phyloP scores from a whole-genome alignment of 2,113 vertebrate genomes.

The Noturus placidus region DNA sequence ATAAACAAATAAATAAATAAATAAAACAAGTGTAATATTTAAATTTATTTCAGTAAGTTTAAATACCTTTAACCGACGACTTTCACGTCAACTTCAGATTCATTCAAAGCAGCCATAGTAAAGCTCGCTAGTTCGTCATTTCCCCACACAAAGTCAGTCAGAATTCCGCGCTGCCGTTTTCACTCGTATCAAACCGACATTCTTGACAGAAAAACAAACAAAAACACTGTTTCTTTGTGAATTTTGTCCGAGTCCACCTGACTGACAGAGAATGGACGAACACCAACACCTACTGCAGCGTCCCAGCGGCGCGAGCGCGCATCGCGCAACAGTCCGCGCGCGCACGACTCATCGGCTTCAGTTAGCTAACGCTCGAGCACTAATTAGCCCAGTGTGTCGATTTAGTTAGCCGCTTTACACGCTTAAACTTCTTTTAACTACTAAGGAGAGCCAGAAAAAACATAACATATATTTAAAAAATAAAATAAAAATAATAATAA shows the following conservation, averaged over 20 bases:
- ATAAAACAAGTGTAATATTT: not conserved
- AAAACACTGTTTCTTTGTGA: rapidly evolving
- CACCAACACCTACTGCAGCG: not conserved
- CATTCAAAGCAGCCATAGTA: not conserved
- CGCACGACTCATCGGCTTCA: not conserved
- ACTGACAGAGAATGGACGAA: not conserved
- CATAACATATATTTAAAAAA: too few relatives aligned
- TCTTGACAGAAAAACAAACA: not conserved
- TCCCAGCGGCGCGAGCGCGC: not conserved
- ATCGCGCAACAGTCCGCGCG: not conserved
- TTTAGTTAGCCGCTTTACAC: not conserved
- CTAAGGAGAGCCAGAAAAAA: not conserved
- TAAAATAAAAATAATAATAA: too few relatives aligned
- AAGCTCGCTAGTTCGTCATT: not conserved
- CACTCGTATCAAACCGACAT: not conserved
- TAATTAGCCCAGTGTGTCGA: not conserved
- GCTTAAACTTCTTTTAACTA: not conserved
- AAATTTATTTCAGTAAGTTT: not conserved
- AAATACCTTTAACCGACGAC: not conserved
- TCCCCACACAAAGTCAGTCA: not conserved
- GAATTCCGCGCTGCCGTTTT: not conserved
- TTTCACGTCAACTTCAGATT: not conserved
- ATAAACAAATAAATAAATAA: not conserved
- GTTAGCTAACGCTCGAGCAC: not conserved
- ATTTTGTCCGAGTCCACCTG: not conserved